phyloP scores from a whole-genome alignment of 2,888 invertebrate genomes.

The Tuberolachnus salignus region DNA sequence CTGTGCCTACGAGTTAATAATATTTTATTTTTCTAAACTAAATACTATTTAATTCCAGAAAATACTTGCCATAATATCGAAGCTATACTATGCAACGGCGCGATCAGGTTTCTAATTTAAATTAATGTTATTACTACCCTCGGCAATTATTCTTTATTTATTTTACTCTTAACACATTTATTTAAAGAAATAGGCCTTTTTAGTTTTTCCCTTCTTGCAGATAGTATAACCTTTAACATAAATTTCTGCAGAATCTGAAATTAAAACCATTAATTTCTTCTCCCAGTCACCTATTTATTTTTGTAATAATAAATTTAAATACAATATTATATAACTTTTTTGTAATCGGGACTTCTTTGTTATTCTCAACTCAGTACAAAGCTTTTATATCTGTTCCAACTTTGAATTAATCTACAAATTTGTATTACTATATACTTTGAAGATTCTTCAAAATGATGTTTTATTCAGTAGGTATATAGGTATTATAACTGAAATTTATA shows the following conservation, averaged over 20 bases:
- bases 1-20: background rate
- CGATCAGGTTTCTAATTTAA: conserved; percentile 34
- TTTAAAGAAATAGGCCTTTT: background rate
- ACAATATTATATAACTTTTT: conserved; percentile 5
- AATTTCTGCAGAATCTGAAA: conserved; percentile 14
- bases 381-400: background rate
- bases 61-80: background rate
- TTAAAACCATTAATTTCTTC: conserved; percentile 30
- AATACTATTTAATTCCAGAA: background rate
- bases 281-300: conserved; percentile 23
- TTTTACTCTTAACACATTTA: conserved; percentile 36
- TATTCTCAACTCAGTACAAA: background rate
- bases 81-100: background rate
- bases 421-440: background rate
- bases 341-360: background rate
- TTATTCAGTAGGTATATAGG: no score
- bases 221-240: background rate
- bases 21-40: background rate
- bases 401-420: background rate
- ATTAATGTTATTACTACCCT: conserved; percentile 35
- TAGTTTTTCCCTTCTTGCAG: background rate
- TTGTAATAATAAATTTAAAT: conserved; percentile 28
- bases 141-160: conserved; percentile 38
- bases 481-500: background rate
- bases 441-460: no score